phyloP scores from a whole-genome alignment of 2,888 invertebrate species.

The Eristalinus aeneus region DNA sequence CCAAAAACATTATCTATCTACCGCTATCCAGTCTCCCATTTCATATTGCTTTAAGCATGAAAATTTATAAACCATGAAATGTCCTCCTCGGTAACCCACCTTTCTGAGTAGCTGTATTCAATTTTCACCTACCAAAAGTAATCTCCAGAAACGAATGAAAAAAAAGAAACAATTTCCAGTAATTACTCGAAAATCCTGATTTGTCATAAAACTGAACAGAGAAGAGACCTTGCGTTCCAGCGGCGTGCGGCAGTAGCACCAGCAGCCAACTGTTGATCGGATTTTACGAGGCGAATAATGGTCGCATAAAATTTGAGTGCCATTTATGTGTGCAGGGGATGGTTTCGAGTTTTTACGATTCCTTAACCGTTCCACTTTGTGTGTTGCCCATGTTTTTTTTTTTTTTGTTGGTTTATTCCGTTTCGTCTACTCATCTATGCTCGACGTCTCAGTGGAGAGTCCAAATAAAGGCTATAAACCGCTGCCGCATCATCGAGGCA shows the following conservation, averaged over 20 bases:
- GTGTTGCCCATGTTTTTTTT: conserved; percentile 38
- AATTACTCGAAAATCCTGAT: conserved; percentile 74
- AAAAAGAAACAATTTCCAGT: conserved; percentile 66
- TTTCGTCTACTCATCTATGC: conserved; percentile 8
- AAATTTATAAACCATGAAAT: conserved; percentile 60
- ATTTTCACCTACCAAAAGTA: conserved; percentile 67
- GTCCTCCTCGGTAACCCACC: conserved; percentile 2
- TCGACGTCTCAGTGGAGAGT: conserved; percentile 15
- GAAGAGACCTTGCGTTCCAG: conserved; percentile 26
- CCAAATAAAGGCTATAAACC: conserved; percentile 35
- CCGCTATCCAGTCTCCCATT: background rate
- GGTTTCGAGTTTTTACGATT: conserved; percentile 66
- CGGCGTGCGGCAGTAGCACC: conserved; percentile 2
- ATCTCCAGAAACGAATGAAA: conserved; percentile 39
- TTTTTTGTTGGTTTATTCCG: conserved; percentile 10
- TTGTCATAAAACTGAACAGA: conserved; percentile 72
- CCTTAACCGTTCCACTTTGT: conserved; percentile 64
- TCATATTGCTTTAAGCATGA: conserved; percentile 24
- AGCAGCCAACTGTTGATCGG: conserved; percentile 78
- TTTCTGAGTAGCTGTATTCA: conserved; percentile 48
- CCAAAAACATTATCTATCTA: background rate
- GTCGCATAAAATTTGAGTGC: conserved; percentile 80
- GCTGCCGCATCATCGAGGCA: conserved; percentile 39
- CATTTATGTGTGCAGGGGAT: conserved; percentile 68
- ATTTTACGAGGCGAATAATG: conserved; percentile 79